Conservation (phyloP, 2,797 vertebrate species). For the Avahi laniger region DNA sequence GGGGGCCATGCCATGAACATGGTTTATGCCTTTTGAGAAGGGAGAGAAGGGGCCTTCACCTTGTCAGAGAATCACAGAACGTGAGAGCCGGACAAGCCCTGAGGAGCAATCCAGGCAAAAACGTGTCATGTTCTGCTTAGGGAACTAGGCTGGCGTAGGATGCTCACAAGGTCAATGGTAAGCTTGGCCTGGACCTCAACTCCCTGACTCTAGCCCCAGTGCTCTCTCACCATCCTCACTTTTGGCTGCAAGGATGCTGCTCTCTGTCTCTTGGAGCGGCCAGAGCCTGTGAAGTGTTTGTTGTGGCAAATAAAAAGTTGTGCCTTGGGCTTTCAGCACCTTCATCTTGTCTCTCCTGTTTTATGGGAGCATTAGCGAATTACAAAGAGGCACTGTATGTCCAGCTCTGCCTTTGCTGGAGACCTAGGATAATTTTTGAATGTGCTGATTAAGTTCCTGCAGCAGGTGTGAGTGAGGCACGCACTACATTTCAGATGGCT, state of each 20-base stretch:
- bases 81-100: not conserved
- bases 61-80: not conserved
- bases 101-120: not conserved
- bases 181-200: not conserved
- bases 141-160: not conserved
- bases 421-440: constrained; percentile 43
- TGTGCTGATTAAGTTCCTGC: constrained; percentile 47
- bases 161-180: not conserved
- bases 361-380: constrained; percentile 32
- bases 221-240: not conserved
- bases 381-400: not conserved
- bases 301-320: not conserved
- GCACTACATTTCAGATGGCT: not conserved
- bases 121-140: not conserved
- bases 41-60: not conserved
- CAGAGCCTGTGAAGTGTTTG: not conserved
- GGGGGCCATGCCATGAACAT: not conserved
- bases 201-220: not conserved
- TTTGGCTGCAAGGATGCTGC: not conserved
- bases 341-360: not conserved
- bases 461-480: constrained; percentile 39
- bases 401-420: not conserved
- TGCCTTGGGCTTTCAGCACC: not conserved
- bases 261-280: not conserved
- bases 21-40: not conserved